Evolutionary conservation across 2,888 invertebrate species (phyloP), one percentile per base, ranked within the genome.

Genomic region (Trachelus troglodyta): DNA sequence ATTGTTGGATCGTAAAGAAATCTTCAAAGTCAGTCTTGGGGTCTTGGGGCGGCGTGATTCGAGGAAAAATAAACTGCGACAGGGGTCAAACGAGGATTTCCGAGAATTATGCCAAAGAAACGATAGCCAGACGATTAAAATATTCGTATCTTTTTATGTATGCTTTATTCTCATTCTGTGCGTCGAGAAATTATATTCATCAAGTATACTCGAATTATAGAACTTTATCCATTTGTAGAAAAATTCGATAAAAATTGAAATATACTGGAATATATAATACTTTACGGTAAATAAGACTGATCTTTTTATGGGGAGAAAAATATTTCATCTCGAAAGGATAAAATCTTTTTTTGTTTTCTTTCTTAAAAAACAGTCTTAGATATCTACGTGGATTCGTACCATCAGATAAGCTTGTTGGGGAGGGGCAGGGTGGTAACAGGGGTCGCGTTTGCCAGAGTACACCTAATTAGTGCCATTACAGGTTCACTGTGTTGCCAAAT

Each of bases 401-500:
- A 23, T 56, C 9, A 23, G 56, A 15, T 56, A 9, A 56, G 23
- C 56, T 56, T 56, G 15, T 56, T 1, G 56, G 9, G 23, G 9
- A 56, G 23, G 56, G 23, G 23, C 9, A 31, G 71, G 12, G 71
- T 31, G 12, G 31, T 12, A 15, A 1, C 4, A 69, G 76, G 34
- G 77, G 33, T 69, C 15, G 77, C 77, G 77, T 75, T 79, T 69
- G 79, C 84, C 81, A 83, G 84, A 84, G 83, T 86, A 87, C 83
- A 86, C 84, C 87, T 88, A 89, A 89, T 89, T 89, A 89, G 86
- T 87, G 80, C 84, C 85, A 88, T 88, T 87, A 86, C 84, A 83
- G 82, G 81, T 80, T 82, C 77, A 85, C 84, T 88, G 86, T 88
- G 87, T 88, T 88, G 84, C 85, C 83, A 83, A 88, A 89, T 88